These are phyloP conservation scores for Pomatorhinus ruficollis DNA, from an alignment of 2,113 vertebrate genomes.

Conservation along the genomic window DNA sequence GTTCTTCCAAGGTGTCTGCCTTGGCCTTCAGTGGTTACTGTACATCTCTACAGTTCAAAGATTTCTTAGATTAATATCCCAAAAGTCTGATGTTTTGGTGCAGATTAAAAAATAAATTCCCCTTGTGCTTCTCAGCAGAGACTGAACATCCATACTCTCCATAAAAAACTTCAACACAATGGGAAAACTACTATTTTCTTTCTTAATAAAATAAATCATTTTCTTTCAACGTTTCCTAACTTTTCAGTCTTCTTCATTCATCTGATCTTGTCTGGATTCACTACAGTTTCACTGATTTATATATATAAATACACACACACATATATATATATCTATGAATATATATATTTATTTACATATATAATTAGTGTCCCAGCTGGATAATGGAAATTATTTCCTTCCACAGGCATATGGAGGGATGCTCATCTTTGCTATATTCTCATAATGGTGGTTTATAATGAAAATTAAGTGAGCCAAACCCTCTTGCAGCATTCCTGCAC, in stretches of 20 bases:
- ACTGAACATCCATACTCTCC: background rate
- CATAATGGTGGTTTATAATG: background rate
- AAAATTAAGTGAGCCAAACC: background rate
- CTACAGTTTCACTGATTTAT: background rate
- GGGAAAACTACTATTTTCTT: background rate
- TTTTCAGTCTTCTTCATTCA: background rate
- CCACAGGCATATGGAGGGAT: background rate
- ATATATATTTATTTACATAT: background rate
- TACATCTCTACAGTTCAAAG: background rate
- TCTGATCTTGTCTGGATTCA: background rate
- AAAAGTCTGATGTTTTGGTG: background rate
- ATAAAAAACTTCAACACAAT: background rate
- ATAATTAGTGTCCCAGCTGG: background rate
- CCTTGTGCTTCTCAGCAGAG: background rate
- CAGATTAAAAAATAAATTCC: background rate
- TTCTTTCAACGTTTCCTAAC: background rate
- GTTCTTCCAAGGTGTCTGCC: background rate
- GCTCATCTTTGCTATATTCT: background rate
- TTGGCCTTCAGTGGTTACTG: background rate
- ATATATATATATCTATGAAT: background rate
- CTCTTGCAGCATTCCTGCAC: fast-evolving
- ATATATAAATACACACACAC: background rate
- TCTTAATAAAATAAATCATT: background rate
- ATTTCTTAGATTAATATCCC: background rate
- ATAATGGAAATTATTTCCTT: background rate